phyloP scores from a whole-genome alignment of 2,113 vertebrate species.

The Rhea americana region DNA sequence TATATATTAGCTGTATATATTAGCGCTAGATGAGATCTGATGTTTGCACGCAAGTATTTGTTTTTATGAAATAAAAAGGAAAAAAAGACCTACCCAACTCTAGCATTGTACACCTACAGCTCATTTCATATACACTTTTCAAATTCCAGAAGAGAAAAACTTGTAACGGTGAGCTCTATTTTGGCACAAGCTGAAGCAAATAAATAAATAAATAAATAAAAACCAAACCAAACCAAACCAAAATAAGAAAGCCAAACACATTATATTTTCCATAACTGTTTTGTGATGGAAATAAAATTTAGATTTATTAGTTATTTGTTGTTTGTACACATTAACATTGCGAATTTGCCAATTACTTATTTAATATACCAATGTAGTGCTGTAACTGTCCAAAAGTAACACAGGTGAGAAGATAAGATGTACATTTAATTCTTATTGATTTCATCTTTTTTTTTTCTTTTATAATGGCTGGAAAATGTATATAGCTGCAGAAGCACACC shows the following conservation, averaged over 20 bases:
- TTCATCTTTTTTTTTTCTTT: neutral
- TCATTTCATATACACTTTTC: neutral
- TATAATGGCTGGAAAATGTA: neutral
- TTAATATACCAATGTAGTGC: neutral
- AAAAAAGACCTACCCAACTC: neutral
- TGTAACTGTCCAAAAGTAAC: neutral
- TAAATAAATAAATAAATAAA: no score
- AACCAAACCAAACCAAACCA: no score
- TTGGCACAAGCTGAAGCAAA: neutral
- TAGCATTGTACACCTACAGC: neutral
- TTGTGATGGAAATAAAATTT: neutral
- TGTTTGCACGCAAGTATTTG: conserved; percentile 19
- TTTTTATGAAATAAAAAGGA: conserved; percentile 9
- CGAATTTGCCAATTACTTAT: neutral
- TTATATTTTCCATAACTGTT: neutral
- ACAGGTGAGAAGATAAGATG: neutral
- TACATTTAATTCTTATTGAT: neutral
- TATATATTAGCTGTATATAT: neutral
- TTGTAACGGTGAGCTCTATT: neutral
- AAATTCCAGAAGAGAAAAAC: neutral
- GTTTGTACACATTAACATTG: neutral
- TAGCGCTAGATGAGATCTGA: neutral
- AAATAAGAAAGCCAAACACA: neutral
- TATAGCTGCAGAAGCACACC: neutral
- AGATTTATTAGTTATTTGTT: neutral